phyloP scores from a whole-genome alignment of 2,113 vertebrate species.

The Anolis sagrei region DNA sequence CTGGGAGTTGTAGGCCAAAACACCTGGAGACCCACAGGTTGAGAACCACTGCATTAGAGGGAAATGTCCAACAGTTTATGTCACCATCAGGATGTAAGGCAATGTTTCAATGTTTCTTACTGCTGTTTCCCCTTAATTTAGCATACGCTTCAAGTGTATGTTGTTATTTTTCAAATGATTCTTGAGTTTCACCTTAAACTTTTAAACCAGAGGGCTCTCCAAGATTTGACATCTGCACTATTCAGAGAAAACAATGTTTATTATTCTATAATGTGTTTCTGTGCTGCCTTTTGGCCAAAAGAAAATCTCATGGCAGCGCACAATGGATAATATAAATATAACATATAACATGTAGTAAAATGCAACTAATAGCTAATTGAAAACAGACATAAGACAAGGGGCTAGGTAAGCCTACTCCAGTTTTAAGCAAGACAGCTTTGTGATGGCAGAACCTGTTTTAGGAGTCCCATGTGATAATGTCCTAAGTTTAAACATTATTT shows the following conservation, averaged over 20 bases:
- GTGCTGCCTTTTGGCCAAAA: not conserved
- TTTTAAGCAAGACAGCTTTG: too few relatives aligned
- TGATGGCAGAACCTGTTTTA: too few relatives aligned
- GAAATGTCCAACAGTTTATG: too few relatives aligned
- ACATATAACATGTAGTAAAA: not conserved
- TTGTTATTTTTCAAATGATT: not conserved
- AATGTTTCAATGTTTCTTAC: not conserved
- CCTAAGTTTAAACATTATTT: too few relatives aligned
- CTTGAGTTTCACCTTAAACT: not conserved
- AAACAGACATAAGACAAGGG: too few relatives aligned
- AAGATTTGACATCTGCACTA: not conserved
- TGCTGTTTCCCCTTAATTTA: not conserved
- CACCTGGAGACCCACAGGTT: too few relatives aligned
- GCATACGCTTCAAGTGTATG: not conserved
- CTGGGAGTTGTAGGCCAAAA: too few relatives aligned
- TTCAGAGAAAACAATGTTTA: not conserved
- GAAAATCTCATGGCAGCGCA: not conserved
- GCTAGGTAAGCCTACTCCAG: too few relatives aligned
- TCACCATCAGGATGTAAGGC: too few relatives aligned
- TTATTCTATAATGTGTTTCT: not conserved
- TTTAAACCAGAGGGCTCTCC: not conserved
- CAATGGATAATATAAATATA: not conserved
- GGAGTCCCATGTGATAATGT: too few relatives aligned
- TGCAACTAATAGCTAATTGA: not conserved
- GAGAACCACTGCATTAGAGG: too few relatives aligned